A percentile compares a stretch with the other conserved stretches of the same genome.
These are phyloP conservation scores for Escarpia spicata DNA, from an alignment of 2,888 invertebrate species.

Conservation along the genomic window DNA sequence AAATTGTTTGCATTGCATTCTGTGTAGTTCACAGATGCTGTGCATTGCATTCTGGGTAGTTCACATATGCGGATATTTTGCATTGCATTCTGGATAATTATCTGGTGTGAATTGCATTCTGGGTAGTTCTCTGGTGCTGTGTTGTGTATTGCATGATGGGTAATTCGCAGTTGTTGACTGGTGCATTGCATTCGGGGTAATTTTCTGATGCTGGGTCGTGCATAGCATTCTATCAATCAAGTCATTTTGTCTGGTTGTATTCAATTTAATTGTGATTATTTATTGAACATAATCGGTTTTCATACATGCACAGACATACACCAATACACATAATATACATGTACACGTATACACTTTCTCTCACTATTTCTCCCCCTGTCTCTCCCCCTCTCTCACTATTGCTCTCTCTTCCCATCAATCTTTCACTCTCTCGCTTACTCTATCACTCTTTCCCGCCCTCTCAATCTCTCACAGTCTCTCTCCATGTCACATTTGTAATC, in stretches of 20 bases:
- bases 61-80: neutral
- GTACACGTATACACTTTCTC: too few relatives aligned
- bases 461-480: too few relatives aligned
- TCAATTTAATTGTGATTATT: neutral
- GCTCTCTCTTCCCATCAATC: neutral
- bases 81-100: neutral
- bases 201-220: neutral
- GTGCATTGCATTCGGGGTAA: neutral
- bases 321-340: neutral
- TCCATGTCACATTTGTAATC: too few relatives aligned
- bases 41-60: neutral
- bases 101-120: neutral
- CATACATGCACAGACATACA: neutral
- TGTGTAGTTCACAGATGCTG: neutral
- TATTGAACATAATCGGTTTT: slow-evolving; percentile 7
- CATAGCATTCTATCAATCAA: neutral
- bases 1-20: neutral
- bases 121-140: neutral
- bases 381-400: too few relatives aligned
- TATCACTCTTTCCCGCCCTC: neutral
- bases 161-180: neutral
- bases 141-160: neutral
- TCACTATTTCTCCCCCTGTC: too few relatives aligned
- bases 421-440: neutral
- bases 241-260: neutral